These are phyloP conservation scores for Neosilurus mollespiculum DNA, from an alignment of 2,797 vertebrate genomes.

Conservation along the genomic window DNA sequence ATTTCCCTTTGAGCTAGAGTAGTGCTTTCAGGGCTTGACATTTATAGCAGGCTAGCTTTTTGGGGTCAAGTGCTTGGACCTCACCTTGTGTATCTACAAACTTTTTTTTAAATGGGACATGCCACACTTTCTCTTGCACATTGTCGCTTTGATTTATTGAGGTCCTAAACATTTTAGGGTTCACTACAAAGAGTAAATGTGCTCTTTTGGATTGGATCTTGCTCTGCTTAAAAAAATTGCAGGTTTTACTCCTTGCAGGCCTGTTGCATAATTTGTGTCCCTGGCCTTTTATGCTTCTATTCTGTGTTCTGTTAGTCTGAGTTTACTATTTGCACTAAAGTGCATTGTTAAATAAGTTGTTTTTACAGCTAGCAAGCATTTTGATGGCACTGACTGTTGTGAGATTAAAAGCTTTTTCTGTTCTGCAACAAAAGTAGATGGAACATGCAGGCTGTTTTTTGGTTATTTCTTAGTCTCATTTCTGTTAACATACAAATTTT, in stretches of 20 bases:
- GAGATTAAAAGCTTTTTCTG: conserved; percentile 23
- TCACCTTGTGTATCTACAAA: neutral
- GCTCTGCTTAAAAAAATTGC: neutral
- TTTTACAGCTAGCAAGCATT: conserved; percentile 41
- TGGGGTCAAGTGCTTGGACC: conserved; percentile 35
- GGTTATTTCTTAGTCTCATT: neutral
- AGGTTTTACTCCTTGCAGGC: neutral
- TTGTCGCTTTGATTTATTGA: conserved; percentile 21
- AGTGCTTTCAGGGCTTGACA: conserved; percentile 16
- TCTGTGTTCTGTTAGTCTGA: neutral
- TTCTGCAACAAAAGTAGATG: conserved; percentile 24
- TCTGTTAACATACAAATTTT: conserved; percentile 34
- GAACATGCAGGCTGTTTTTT: neutral
- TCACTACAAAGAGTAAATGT: neutral
- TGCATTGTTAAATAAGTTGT: conserved; percentile 38
- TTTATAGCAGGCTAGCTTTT: conserved; percentile 40
- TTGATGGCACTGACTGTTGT: conserved; percentile 13
- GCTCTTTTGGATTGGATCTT: neutral
- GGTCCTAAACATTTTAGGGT: neutral
- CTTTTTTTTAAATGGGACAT: conserved; percentile 10
- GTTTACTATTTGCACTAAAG: conserved; percentile 43
- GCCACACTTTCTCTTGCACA: neutral
- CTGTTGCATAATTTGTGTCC: conserved; percentile 14
- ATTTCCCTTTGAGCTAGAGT: conserved; percentile 33
- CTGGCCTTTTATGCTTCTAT: conserved; percentile 12